A percentile compares a stretch with the other conserved stretches of the same genome.
phyloP scores from a whole-genome alignment of 30 jellyfish, hydroid and myxozoan genomes.

The Aurelia aurita complex sp. Pacific region DNA sequence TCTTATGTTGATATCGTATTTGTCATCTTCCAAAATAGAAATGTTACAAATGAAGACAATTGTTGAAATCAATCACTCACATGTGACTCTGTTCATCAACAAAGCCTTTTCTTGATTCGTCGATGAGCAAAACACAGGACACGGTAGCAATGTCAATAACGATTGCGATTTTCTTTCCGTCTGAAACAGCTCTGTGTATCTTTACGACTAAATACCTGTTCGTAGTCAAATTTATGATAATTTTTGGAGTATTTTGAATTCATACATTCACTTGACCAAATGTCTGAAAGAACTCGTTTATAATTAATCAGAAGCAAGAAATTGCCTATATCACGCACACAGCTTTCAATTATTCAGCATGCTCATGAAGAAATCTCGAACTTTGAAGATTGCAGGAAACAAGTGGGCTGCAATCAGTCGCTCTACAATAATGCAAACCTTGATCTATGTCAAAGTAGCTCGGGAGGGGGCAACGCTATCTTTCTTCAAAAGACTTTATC shows the following conservation, averaged over 20 bases:
- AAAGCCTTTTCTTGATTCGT: too few species aligned
- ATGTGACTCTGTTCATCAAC: too few species aligned
- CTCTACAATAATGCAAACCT: slow-evolving; percentile 4
- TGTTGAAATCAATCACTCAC: too few species aligned
- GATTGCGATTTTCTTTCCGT: too few species aligned
- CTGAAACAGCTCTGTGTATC: too few species aligned
- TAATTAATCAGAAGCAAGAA: slow-evolving; percentile 48
- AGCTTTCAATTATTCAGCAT: slow-evolving; percentile 48
- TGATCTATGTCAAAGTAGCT: not conserved
- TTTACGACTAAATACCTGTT: slow-evolving; percentile 25
- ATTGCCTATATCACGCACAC: slow-evolving; percentile 50
- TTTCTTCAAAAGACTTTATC: too few species aligned
- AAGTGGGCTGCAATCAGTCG: slow-evolving; percentile 44
- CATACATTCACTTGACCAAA: slow-evolving; percentile 43
- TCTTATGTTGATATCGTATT: too few species aligned
- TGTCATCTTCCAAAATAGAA: too few species aligned
- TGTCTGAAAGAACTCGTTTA: slow-evolving; percentile 56
- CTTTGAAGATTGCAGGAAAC: slow-evolving; percentile 40
- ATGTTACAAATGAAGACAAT: too few species aligned
- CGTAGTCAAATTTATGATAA: slow-evolving; percentile 27
- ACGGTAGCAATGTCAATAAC: too few species aligned
- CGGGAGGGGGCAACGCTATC: too few species aligned
- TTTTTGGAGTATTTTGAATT: slow-evolving; percentile 19
- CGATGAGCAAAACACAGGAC: too few species aligned
- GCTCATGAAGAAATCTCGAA: slow-evolving; percentile 16